A percentile compares a stretch with the other conserved stretches of the same genome.
Conservation (phyloP, 2,113 vertebrate genomes). For the Amphiprion percula region DNA sequence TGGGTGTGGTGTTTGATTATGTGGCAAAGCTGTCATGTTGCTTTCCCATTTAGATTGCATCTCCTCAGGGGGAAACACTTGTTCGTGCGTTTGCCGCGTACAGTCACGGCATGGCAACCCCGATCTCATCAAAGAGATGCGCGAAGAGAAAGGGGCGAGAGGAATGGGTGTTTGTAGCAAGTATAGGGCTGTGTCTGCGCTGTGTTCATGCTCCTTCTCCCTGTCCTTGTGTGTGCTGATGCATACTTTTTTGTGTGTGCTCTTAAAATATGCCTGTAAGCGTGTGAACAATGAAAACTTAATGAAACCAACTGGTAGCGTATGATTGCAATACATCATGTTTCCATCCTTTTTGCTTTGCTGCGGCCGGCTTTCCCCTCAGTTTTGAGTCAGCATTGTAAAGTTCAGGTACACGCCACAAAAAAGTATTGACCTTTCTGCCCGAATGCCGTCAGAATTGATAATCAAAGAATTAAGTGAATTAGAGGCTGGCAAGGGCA, state of each 20-base stretch:
- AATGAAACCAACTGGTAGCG: conserved; percentile 62
- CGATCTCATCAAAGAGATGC: conserved; percentile 71
- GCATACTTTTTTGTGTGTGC: conserved; percentile 56
- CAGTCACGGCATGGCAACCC: conserved; percentile 78
- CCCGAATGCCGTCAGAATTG: conserved; percentile 74
- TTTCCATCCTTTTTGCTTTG: conserved; percentile 40
- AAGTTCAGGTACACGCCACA: conserved; percentile 71
- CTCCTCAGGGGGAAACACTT: conserved; percentile 77
- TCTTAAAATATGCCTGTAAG: conserved; percentile 58
- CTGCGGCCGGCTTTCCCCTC: conserved; percentile 20
- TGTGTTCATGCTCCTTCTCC: conserved; percentile 33
- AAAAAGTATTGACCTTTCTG: conserved; percentile 81
- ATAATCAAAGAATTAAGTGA: conserved; percentile 85
- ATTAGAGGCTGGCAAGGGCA: conserved; percentile 79
- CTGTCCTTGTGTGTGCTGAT: conserved; percentile 60
- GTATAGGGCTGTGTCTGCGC: conserved; percentile 30
- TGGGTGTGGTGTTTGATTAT: conserved; percentile 75
- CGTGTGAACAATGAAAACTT: conserved; percentile 67
- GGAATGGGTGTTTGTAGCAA: conserved; percentile 42
- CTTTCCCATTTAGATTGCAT: conserved; percentile 76
- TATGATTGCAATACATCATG: conserved; percentile 52
- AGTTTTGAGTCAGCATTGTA: conserved; percentile 48
- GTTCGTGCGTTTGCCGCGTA: conserved; percentile 65
- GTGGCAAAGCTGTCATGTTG: conserved; percentile 78
- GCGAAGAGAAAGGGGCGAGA: conserved; percentile 35